Base-by-base conservation (phyloP, 2,797 vertebrate genomes). In the Graptemys geographica region DNA sequence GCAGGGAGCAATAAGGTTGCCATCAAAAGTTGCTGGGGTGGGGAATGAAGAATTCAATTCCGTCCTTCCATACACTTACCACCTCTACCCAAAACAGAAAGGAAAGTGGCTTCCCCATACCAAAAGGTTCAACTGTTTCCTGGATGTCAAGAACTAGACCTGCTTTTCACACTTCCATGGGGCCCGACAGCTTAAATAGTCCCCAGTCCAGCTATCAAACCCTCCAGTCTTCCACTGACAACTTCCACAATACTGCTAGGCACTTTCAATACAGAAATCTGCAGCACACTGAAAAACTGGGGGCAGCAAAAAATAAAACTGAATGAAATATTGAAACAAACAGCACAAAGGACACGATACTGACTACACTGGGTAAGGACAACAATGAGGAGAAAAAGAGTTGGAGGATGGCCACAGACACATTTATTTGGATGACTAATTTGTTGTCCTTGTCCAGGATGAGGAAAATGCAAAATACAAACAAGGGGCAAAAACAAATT, bases 311-410 rank as follows among this genome's bases (percentile, higher is more conserved):
- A 92, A n/a, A 41, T 3, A 53, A 27, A 55, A 9, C 1, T 27
- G 16, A 81, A 93, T 83, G 31, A 5, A 55, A n/a, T 0, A 16
- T 4, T 33, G 47, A 72, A 89, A 51, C 55, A 84, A 41, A 37
- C 25, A 55, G 53, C 41, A 28, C 23, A 25, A 44, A 0, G 0
- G 2, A 79, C 5, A 11, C 81, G 84, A 79, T 2, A 23, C 55
- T 19, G n/a, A 37, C 19, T 11, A 19, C n/a, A 51, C 19, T 11
- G 28, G 16, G 87, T 37, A 83, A 16, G 6, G 5, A 2, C n/a
- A 55, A 51, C 49, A 59, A 91, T 80, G 31, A 65, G 31, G 78
- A 55, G 21, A 41, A 44, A 87, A 79, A 8, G 53, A n/a, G 37
- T 86, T 74, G 41, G 47, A 74, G n/a, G 52, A 9, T 0, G 0